Evolutionary conservation across 1,140 invertebrate species (phyloP), one percentile per base, ranked within the genome.

Genomic region (Akabosia matsudoensis): DNA sequence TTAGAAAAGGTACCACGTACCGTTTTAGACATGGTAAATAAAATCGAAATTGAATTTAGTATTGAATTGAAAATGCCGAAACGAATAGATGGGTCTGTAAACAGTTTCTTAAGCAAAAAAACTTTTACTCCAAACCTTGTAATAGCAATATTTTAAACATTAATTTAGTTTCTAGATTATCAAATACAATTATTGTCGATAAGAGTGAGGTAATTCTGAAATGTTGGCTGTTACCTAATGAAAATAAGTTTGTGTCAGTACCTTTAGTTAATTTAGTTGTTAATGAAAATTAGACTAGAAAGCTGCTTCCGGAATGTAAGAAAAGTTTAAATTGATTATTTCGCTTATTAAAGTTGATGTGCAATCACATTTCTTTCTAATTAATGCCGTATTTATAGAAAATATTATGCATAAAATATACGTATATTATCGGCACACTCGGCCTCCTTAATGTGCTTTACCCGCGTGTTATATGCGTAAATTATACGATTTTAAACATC

Each of bases 31-130:
- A 14, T 4, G 24, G 24, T n/a, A 16, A 10, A 22, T 61, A 22
- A 34, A 72, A 61, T 80, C 71, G 31, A 78, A 28, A 3, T 79
- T 30, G 33, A 74, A 18, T 22, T 79, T 22, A 75, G 56, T 72
- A 73, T 73, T n/a, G 78, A 79, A 28, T 67, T 30, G 22, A 13
- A 10, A 22, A 30, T 4, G 10, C 31, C 31, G 61, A 30, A 10
- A 30, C 3, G 14, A 22, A 30, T 67, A 31, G 22, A 30, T 30
- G 13, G 7, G 4, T 7, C 14, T 31, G 61, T 67, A 10, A n/a
- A 2, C 7, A 31, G 61, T 67, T 67, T 67, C 13, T 10, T 2
- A 67, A 67, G 4, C 4, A 1, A 3, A 30, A 30, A 30, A 31
- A 67, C n/a, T 67, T 67, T 30, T 67, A 10, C 31, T 10, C 2